Evolutionary conservation across 2,113 vertebrate species (phyloP).

Genomic region (Ailuropoda melanoleuca): DNA sequence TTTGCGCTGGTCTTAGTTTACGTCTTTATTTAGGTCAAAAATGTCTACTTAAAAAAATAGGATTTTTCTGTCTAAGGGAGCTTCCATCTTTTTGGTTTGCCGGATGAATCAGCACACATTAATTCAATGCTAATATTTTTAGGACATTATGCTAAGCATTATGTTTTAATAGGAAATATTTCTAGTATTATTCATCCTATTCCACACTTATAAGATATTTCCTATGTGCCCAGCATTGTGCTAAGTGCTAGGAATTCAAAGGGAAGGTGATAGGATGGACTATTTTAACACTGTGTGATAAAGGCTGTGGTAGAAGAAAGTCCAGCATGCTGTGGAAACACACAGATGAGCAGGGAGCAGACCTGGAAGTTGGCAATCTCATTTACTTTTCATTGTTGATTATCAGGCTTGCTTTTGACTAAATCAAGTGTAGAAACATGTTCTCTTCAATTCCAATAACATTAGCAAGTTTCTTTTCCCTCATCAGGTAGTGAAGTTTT

Average conservation of each 20-base stretch:
- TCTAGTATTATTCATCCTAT: neutral
- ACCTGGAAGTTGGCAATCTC: no score
- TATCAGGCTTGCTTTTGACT: neutral
- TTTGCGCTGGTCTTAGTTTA: neutral
- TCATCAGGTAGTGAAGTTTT: neutral
- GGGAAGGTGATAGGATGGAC: neutral
- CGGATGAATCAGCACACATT: neutral
- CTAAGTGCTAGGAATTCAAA: neutral
- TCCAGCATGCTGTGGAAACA: neutral
- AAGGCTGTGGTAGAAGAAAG: neutral
- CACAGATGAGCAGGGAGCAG: fast-evolving
- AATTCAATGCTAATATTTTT: neutral
- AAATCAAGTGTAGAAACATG: neutral
- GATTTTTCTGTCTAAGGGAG: neutral
- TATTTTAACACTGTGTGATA: neutral
- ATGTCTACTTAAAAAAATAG: neutral
- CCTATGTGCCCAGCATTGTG: neutral
- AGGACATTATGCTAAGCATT: neutral
- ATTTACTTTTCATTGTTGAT: neutral
- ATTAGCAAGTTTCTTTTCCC: neutral
- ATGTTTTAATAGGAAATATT: neutral
- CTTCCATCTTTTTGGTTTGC: neutral
- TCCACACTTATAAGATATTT: neutral
- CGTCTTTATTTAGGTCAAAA: neutral
- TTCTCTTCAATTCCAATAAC: neutral